Base-by-base conservation (phyloP, 1,140 invertebrate genomes). In the Choristoneura fumiferana region DNA sequence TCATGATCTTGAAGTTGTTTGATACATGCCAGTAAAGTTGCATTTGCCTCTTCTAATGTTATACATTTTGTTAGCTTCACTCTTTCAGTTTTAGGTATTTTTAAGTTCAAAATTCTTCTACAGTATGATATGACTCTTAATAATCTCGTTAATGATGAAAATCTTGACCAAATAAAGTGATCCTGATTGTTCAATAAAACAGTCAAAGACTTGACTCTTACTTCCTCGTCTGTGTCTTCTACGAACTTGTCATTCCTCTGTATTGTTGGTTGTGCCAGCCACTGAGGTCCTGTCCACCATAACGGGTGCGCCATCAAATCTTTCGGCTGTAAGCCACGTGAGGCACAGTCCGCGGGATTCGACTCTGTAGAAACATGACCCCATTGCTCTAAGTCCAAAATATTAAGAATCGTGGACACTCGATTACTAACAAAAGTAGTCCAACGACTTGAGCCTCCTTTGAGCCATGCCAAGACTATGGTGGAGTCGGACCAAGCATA, bases 401-500 rank as follows among this genome's bases (percentile, higher is more conserved):
- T 67, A 38, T 62, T 59, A 57, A 76, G 68, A 40, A 90, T 87
- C 54, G 71, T 57, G 1, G 74, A 52, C 0, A 89, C 78, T 29
- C 85, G 56, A 70, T 90, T 90, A 1, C 73, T 76, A 3, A 81
- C 78, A 58, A 89, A 90, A 0, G 77, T 78, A 22, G 67, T 73
- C 58, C 78, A 76, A 35, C 57, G 54, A 63, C 59, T 60, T 1
- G 82, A 71, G 3, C 54, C 54, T 10, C 63, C 69, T 10, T 60
- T 62, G 10, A 89, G 59, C 87, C 87, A 90, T 4, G 65, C 63
- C 13, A 90, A 54, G 0, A 84, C 80, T 0, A 89, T 77, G 0
- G 76, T 85, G 1, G 84, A 88, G 57, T 90, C 83, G 0, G 72
- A 76, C 80, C 83, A 89, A 57, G 74, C 81, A 49, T 52, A 69